Percentiles rank a stretch among this genome's conserved stretches.
These are phyloP conservation scores for Diadumene lineata DNA, from an alignment of 92 coral and sea anemone genomes.

Conservation along the genomic window DNA sequence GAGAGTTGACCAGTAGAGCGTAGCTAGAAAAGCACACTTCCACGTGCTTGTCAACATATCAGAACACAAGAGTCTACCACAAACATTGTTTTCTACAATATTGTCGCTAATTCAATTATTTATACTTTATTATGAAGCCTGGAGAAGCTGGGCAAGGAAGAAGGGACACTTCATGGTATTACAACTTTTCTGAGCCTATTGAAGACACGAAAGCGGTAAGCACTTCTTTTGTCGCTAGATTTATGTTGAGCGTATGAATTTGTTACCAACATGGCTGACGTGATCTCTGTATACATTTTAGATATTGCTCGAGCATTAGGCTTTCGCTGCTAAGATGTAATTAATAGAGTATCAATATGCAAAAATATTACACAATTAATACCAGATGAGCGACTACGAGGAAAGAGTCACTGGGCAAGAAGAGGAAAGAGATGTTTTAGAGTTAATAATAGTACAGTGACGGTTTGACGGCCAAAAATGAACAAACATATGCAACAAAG, in stretches of 20 bases:
- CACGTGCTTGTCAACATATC: conserved; percentile 2
- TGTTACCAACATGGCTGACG: no score
- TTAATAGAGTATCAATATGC: no score
- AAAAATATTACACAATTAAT: no score
- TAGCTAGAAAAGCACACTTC: neutral
- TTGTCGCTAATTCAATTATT: neutral
- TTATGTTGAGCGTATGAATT: no score
- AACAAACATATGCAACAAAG: neutral
- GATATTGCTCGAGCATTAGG: no score
- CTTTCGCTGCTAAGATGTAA: no score
- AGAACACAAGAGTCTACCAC: neutral
- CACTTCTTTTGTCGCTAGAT: no score
- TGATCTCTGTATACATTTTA: no score
- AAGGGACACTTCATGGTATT: conserved; percentile 80
- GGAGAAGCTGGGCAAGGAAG: conserved; percentile 41
- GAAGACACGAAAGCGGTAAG: conserved; percentile 67
- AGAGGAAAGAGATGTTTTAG: no score
- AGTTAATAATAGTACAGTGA: no score
- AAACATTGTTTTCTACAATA: neutral
- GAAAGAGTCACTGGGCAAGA: no score
- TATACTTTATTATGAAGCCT: conserved; percentile 23
- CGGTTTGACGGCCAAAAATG: neutral
- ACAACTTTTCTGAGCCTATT: conserved; percentile 80
- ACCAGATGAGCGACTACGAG: no score
- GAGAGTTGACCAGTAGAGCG: neutral